Evolutionary conservation across 1,140 invertebrate species (phyloP).

Genomic region (Cherax quadricarinatus): DNA sequence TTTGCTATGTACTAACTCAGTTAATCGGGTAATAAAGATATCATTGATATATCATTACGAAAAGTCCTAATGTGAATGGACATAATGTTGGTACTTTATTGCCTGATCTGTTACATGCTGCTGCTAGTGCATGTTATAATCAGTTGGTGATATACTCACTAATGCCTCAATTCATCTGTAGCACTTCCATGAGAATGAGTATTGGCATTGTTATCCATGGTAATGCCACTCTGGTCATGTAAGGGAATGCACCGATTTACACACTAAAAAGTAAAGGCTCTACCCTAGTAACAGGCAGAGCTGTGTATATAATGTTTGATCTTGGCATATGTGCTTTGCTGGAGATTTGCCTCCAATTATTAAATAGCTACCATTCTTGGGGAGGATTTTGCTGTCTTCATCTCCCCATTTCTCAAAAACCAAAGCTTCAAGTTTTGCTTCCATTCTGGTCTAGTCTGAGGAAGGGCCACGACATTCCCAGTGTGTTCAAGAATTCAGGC

Average conservation of each 20-base stretch:
- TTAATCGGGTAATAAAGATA: constrained; percentile 62
- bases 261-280: neutral
- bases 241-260: neutral
- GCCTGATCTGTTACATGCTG: constrained; percentile 54
- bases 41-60: neutral
- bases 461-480: constrained; percentile 13
- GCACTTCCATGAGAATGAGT: constrained; percentile 51
- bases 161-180: constrained; percentile 68
- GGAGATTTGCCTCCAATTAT: neutral
- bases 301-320: constrained; percentile 1
- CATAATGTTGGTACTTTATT: constrained; percentile 24
- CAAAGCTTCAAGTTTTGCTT: neutral
- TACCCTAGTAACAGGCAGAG: neutral
- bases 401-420: neutral
- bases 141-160: constrained; percentile 58
- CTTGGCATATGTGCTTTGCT: constrained; percentile 1
- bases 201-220: constrained; percentile 16
- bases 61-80: neutral
- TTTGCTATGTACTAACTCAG: constrained; percentile 66
- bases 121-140: constrained; percentile 64
- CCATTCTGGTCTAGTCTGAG: neutral
- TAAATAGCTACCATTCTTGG: neutral
- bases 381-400: neutral
- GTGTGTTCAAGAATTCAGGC: constrained; percentile 60
- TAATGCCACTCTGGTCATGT: neutral